Base-by-base conservation (phyloP, 2,797 vertebrate species). In the Champsocephalus gunnari region DNA sequence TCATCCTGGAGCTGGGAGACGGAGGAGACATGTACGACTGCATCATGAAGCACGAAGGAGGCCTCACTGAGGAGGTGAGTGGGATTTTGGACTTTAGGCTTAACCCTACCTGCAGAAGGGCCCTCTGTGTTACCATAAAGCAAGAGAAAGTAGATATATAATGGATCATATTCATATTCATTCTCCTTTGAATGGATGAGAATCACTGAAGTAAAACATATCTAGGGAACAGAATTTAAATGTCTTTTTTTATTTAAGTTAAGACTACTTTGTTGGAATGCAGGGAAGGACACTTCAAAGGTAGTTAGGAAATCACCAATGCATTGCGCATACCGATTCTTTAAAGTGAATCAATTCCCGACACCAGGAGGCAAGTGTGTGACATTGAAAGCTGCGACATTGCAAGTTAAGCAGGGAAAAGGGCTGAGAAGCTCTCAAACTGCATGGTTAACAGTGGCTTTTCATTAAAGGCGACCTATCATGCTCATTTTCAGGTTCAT, bases 1-100 rank as follows among this genome's bases (percentile, higher is more conserved):
- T 99, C 80, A 99, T 99, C 89, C 92, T 99, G 76, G 98, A 99
- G 92, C 96, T 99, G 70, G 98, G 97, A n/a, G 98, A 99, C 49
- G 98, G 98, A 1, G 98, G 98, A 51, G 98, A 99, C 88, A 98
- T 99, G 98, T 99, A 98, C 71, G 98, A 99, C 90, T 99, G 99
- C 92, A 99, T 99, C 94, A 99, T 99, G 98, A 99, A 98, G 83
- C 97, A 99, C 0, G 98, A 99, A 74, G 97, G 98, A 74, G 98
- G 98, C 66, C 97, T 99, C 61, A 96, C 93, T 0, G 98, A 99
- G 76, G 97, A 99, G 84, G 92, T 98, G 88, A 85, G 90, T 1
- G 38, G 28, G 56, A 9, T 0, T 12, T 32, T 2, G 24, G 16
- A 1, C 13, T 4, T 45, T 4, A 28, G 66, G 16, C 19, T 43